Conservation (phyloP, 1,140 invertebrate species). For the Augochlora pura region DNA sequence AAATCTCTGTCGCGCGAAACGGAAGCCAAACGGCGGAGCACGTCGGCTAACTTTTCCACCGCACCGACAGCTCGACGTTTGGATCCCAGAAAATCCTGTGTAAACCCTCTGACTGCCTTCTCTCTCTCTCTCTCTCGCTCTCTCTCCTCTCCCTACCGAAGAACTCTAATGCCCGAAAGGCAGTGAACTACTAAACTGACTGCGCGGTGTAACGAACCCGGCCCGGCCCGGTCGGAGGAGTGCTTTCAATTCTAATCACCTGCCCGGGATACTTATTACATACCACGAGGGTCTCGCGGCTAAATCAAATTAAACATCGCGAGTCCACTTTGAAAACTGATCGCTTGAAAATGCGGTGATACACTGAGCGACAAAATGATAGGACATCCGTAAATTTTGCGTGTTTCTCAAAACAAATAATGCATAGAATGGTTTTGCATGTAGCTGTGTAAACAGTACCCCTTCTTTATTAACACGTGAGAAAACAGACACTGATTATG, state of each 20-base stretch:
- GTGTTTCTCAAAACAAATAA: too few species aligned
- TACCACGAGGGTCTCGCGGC: neutral
- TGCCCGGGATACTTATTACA: neutral
- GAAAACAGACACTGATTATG: too few species aligned
- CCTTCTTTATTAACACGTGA: too few species aligned
- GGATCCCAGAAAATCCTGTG: slow-evolving; percentile 61
- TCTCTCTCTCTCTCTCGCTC: too few species aligned
- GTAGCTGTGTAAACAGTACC: too few species aligned
- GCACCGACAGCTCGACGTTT: slow-evolving; percentile 57
- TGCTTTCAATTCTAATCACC: slow-evolving; percentile 10
- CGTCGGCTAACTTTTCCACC: slow-evolving; percentile 61
- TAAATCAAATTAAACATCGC: neutral
- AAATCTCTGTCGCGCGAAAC: slow-evolving; percentile 60
- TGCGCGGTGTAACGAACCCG: slow-evolving; percentile 36
- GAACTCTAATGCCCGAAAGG: slow-evolving; percentile 56
- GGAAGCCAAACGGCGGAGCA: slow-evolving; percentile 59
- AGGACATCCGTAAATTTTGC: too few species aligned
- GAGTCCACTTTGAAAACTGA: too few species aligned
- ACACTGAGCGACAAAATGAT: too few species aligned
- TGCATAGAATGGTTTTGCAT: too few species aligned
- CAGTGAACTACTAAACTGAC: slow-evolving; percentile 50
- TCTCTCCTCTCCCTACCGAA: neutral
- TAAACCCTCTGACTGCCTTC: slow-evolving; percentile 48
- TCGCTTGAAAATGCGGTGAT: too few species aligned
- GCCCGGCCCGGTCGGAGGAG: neutral